Evolutionary conservation across 2,113 vertebrate genomes (phyloP), one percentile per base, ranked within the genome.

Genomic region (Lynx canadensis): DNA sequence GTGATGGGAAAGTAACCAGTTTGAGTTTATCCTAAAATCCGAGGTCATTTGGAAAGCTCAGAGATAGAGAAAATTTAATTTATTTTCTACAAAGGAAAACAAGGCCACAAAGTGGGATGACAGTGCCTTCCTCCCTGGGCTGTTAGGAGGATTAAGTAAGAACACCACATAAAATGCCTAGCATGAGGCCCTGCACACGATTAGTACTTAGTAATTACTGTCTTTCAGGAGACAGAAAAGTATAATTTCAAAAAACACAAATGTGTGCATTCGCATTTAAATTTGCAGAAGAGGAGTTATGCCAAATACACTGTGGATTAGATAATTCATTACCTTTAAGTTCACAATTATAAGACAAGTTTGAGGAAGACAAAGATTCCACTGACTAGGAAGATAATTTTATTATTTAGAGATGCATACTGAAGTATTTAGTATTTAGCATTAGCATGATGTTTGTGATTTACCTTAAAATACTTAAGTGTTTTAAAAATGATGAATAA

Each of bases 11-110:
- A 95, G 29, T n/a, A 93, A 89, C 38, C 41, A 86, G 68, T 89
- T 5, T 76, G 68, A 94, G 48, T 86, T 83, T 89, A 93, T 74
- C 48, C 63, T 92, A 69, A 91, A 95, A 91, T 78, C 66, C 36
- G 78, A 97, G 57, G 85, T 91, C 82, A 50, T 96, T 89, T 93
- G 86, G 38, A 94, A 86, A 86, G 31, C n/a, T 50, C 36, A 89
- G 38, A 6, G 29, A 94, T 14, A 48, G 81, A 68, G 83, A 81
- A 13, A 96, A 91, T 50, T 74, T 94, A 36, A 69, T 89, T 92
- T 90, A 73, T 87, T 96, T 95, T 78, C 80, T 95, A 94, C 74
- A 94, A 96, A 93, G 41, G 21, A 91, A 94, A 96, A 91, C 4
- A 45, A 31, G 9, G n/a, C 60, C 88, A 69, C n/a, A 86, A 52